A percentile compares a stretch with the other conserved stretches of the same genome.
phyloP scores from a whole-genome alignment of 2,797 vertebrate genomes.

The Cercopithecus diana region DNA sequence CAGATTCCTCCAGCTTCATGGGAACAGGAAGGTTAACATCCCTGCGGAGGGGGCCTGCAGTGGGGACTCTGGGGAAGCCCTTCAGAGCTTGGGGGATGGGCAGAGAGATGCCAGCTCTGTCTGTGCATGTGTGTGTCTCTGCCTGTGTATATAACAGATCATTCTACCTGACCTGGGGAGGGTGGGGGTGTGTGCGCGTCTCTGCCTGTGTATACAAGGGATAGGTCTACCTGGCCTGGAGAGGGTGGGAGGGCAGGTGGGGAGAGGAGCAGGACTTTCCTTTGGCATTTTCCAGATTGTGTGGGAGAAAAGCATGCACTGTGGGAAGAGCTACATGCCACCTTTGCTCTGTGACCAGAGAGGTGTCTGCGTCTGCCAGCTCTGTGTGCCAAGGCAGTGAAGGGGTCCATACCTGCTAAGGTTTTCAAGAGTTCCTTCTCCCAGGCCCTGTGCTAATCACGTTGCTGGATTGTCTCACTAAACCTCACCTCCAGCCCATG shows the following conservation, averaged over 20 bases:
- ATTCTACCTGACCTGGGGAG: too few species aligned
- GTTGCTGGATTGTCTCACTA: neutral
- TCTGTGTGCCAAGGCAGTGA: neutral
- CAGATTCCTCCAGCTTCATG: neutral
- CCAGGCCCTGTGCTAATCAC: too few species aligned
- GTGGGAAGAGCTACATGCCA: neutral
- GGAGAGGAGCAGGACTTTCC: neutral
- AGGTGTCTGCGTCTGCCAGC: neutral
- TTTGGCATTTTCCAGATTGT: neutral
- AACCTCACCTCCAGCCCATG: neutral
- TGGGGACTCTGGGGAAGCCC: neutral
- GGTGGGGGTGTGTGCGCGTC: neutral
- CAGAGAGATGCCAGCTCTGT: neutral
- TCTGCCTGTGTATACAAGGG: neutral
- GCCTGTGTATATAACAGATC: accelerated
- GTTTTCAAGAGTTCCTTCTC: neutral
- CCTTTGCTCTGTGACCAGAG: neutral
- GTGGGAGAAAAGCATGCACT: neutral
- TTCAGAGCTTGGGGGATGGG: neutral
- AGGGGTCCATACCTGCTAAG: neutral
- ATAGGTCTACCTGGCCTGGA: too few species aligned
- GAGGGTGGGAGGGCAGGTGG: neutral
- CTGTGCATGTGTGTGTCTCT: neutral
- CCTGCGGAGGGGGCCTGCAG: neutral
- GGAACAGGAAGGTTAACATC: neutral